Evolutionary conservation across 1,140 invertebrate species (phyloP).

Genomic region (Trissolcus basalis): DNA sequence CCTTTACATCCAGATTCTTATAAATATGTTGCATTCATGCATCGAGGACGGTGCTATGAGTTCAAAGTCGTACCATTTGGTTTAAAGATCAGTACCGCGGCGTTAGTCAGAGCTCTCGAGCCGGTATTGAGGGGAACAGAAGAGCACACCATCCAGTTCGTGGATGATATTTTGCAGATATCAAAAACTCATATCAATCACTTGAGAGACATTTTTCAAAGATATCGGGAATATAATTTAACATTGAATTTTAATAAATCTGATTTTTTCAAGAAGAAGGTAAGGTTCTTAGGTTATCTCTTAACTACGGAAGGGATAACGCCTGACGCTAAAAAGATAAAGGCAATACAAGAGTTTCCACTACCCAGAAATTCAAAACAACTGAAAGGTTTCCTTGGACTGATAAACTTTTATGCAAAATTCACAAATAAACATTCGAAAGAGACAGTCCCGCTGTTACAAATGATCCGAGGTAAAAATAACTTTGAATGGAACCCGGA

Average conservation of each 20-base stretch:
- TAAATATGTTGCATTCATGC: conserved; percentile 3
- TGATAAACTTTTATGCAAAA: conserved; percentile 7
- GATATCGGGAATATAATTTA: not conserved
- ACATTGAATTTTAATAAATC: conserved; percentile 27
- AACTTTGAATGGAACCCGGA: conserved; percentile 6
- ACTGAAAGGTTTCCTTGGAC: conserved; percentile 13
- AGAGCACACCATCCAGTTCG: not conserved
- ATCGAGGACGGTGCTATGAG: not conserved
- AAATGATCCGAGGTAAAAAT: conserved; percentile 6
- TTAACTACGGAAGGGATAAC: conserved; percentile 10
- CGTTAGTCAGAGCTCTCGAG: conserved; percentile 4
- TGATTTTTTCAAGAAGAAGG: not conserved
- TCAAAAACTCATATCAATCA: conserved; percentile 4
- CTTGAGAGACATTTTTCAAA: conserved; percentile 5
- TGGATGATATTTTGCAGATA: conserved; percentile 13
- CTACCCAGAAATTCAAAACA: conserved; percentile 10
- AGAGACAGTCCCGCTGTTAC: conserved; percentile 13
- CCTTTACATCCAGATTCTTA: not conserved
- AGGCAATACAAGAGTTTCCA: conserved; percentile 18
- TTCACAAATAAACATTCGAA: conserved; percentile 1
- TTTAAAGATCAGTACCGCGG: conserved; percentile 9
- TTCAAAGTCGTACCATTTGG: conserved; percentile 17
- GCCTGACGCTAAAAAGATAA: conserved; percentile 6
- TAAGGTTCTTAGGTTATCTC: conserved; percentile 21
- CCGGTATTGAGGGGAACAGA: not conserved